These are phyloP conservation scores for Zaprionus ghesquierei DNA, from an alignment of 1,140 invertebrate genomes.

Conservation along the genomic window DNA sequence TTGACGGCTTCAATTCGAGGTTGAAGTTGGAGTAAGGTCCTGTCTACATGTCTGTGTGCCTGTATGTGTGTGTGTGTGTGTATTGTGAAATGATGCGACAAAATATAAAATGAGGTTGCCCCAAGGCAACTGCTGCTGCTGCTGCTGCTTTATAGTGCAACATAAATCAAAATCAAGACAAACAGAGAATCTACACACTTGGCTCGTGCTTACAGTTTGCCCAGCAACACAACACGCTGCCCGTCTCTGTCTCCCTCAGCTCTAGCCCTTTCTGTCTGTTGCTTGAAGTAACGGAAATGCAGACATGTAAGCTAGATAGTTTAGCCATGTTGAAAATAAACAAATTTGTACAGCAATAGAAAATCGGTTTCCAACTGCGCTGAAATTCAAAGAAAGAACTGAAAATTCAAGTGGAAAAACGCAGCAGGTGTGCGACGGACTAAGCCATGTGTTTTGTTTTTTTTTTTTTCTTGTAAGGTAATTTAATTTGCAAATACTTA, in stretches of 20 bases:
- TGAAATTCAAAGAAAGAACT: neutral
- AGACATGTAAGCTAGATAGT: conserved; percentile 65
- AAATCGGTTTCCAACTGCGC: neutral
- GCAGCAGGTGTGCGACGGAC: neutral
- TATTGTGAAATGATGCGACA: conserved; percentile 76
- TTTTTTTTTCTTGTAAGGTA: neutral
- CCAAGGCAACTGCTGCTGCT: conserved; percentile 33
- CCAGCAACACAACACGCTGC: neutral
- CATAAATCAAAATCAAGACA: conserved; percentile 79
- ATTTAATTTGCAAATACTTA: conserved; percentile 22
- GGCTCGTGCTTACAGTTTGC: conserved; percentile 42
- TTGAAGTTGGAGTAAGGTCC: conserved; percentile 29
- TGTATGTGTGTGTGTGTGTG: conserved; percentile 14
- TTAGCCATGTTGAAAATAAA: conserved; percentile 67
- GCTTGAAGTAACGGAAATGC: conserved; percentile 43
- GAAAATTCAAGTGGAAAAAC: neutral
- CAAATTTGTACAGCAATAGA: conserved; percentile 47
- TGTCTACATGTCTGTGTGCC: neutral
- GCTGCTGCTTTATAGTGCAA: conserved; percentile 66
- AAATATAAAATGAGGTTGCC: conserved; percentile 76
- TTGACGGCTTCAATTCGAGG: conserved; percentile 22
- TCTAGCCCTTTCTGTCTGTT: neutral
- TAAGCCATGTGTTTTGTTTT: conserved; percentile 19
- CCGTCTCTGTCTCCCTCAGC: neutral
- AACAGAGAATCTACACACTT: conserved; percentile 56